Evolutionary conservation across 1,140 invertebrate genomes (phyloP), one percentile per base, ranked within the genome.

Genomic region (Lanistes nyassanus): DNA sequence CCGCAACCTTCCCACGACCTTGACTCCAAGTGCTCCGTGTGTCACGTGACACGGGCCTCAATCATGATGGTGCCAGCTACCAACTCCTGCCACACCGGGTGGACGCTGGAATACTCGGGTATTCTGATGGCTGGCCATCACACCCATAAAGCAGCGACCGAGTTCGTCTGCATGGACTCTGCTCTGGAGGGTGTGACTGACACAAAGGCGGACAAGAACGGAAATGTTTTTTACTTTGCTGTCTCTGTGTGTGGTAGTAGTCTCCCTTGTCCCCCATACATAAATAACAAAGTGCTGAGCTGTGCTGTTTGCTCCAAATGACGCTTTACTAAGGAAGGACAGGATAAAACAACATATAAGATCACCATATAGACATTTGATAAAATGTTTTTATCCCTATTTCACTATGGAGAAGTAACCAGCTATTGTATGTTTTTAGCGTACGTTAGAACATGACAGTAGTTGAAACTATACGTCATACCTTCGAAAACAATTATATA

Each of bases 251-350:
- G 79, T 58, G 77, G 79, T 23, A 73, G 74, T 13, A 73, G 74
- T 13, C 68, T 80, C 5, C 79, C 79, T 13, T 80, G 79, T 66
- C 77, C 79, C 3, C 66, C 66, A 0, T 80, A 80, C 68, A 68
- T 64, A 4, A 66, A 76, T 39, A 6, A 65, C 69, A 37, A 37
- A 62, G 71, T 75, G 31, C 2, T 75, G 36, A 78, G 53, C 21
- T 80, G 79, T 47, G 64, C 47, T 37, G 79, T 80, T 26, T 80
- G 76, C 51, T 65, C 62, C 34, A 65, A 65, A 13, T 65, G 29
- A 65, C 21, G 9, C n/a, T 47, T 47, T 16, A 6, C 9, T 47
- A 6, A 47, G 9, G 42, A 9, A 47, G 19, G 42, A 47, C 42
- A 6, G 19, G 9, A 16, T 16, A 13, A 47, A 13, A 47, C 1